Base-by-base conservation (phyloP, 2,113 vertebrate genomes). In the Etheostoma cragini region DNA sequence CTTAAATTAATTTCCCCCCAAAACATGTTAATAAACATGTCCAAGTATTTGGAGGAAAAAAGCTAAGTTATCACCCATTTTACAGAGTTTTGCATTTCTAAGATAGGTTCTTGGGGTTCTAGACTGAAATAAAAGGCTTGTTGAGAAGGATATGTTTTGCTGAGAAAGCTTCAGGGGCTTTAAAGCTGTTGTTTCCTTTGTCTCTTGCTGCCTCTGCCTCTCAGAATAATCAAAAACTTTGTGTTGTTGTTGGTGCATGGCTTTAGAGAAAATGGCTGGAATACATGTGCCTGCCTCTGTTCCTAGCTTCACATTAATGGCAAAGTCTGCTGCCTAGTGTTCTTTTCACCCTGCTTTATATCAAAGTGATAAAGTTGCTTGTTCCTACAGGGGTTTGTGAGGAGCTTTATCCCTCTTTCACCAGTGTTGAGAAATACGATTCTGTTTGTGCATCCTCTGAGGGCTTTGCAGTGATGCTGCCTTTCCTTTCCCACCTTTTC, bases 341-440 rank as follows among this genome's bases (percentile, higher is more conserved):
- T 33, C 5, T 16, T 72, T 65, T 73, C 56, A 47, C 58, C 26
- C 54, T 70, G 71, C 65, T 69, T 78, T 17, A 62, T 52, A 84
- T 83, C 74, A 91, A 81, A 77, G 67, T 62, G 68, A 76, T 79
- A 61, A 81, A 53, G 60, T 78, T 73, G 62, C 33, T 22, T 76
- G 64, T 35, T 80, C 67, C 75, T 70, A 21, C 42, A 63, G 75
- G 73, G 85, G 10, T 38, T 62, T 60, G 21, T 8, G 10, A 33
- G 33, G 54, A 53, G 33, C 63, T 54, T 45, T 63, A 57, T 73
- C 21, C 24, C 52, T 57, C 26, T 38, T 72, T 35, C 21, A 15
- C 30, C 1, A 3, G 62, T 49, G 64, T 46, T 52, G 50, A 65
- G 38, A 42, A 42, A 42, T 42, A 42, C 10, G 8, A 42, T 42